These are phyloP conservation scores for Hippolais icterina DNA, from an alignment of 2,113 vertebrate genomes.

Conservation along the genomic window DNA sequence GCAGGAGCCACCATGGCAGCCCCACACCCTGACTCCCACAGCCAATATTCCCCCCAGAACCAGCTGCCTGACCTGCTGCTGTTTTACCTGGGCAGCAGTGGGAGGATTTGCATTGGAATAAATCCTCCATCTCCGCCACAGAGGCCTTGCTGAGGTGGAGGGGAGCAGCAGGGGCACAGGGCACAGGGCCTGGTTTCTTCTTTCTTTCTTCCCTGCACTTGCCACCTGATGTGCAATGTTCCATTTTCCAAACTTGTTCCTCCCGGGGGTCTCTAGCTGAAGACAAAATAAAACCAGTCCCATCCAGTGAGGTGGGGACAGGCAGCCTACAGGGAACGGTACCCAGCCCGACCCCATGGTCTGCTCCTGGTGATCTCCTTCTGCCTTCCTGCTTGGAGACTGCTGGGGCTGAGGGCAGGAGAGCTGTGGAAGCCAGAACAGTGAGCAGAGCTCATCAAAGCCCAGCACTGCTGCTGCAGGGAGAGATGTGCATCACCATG, in stretches of 20 bases:
- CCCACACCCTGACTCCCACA: rapidly evolving
- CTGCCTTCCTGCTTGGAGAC: not conserved
- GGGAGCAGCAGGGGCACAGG: not conserved
- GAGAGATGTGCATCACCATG: slow-evolving; percentile 46
- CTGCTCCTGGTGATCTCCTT: not conserved
- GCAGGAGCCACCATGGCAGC: not conserved
- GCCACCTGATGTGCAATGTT: not conserved
- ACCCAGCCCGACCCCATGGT: not conserved
- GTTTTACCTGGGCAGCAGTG: not conserved
- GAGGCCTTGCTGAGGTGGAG: not conserved
- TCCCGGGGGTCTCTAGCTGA: not conserved
- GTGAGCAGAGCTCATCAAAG: slow-evolving; percentile 32
- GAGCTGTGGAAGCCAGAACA: not conserved
- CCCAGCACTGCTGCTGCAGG: slow-evolving; percentile 8
- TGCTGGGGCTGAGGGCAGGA: not conserved
- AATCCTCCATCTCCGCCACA: not conserved
- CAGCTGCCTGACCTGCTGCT: not conserved
- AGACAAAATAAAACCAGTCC: not conserved
- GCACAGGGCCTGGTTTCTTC: not conserved
- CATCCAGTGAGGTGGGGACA: not conserved
- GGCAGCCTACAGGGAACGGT: not conserved
- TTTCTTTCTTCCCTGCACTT: not conserved
- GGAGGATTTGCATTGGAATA: not conserved
- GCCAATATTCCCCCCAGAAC: not conserved
- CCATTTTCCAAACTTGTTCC: not conserved